Evolutionary conservation across 2,888 invertebrate genomes (phyloP).

Genomic region (Allygus modestus): DNA sequence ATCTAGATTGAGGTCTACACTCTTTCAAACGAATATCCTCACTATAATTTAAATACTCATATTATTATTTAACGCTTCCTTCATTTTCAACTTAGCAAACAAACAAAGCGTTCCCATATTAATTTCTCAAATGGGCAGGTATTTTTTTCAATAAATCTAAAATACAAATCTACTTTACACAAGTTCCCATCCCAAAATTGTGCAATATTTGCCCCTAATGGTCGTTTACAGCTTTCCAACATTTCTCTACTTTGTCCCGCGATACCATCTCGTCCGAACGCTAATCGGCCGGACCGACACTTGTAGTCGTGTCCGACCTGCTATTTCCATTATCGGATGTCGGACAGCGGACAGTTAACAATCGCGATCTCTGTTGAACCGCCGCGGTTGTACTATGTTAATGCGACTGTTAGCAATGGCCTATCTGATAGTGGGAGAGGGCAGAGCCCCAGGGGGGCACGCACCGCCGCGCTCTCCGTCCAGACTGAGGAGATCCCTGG

Average conservation of each 20-base stretch:
- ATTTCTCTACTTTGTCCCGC: background rate
- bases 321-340: constrained; percentile 41
- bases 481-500: background rate
- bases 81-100: too few species aligned
- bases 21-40: too few species aligned
- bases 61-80: too few species aligned
- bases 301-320: background rate
- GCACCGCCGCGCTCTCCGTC: background rate
- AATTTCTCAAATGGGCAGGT: too few species aligned
- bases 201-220: too few species aligned
- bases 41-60: too few species aligned
- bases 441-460: constrained; percentile 32
- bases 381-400: constrained; percentile 36
- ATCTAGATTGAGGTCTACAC: too few species aligned
- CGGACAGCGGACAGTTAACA: constrained; percentile 32
- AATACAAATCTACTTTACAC: too few species aligned
- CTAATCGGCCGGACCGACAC: background rate
- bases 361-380: constrained; percentile 16
- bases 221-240: too few species aligned
- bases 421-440: constrained; percentile 9
- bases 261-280: background rate
- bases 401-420: constrained; percentile 44
- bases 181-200: too few species aligned
- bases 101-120: too few species aligned
- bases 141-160: too few species aligned